phyloP scores from a whole-genome alignment of 2,797 vertebrate species.

The Onychomys leucogaster region DNA sequence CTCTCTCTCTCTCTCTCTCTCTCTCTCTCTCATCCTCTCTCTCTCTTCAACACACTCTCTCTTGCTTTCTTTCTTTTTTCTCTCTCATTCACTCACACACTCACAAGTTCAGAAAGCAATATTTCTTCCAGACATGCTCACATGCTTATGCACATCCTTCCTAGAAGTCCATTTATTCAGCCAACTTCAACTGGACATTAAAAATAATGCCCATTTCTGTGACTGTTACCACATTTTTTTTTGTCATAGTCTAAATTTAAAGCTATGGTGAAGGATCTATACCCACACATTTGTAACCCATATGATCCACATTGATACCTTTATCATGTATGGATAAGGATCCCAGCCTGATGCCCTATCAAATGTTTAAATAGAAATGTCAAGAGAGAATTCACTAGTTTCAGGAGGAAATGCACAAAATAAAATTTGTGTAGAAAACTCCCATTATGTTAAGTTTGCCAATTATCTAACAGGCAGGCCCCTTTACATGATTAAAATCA shows the following conservation, averaged over 20 bases:
- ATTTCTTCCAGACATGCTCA: neutral
- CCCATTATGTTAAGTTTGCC: neutral
- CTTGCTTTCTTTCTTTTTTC: neutral
- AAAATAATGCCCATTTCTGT: constrained; percentile 18
- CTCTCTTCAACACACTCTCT: fast-evolving
- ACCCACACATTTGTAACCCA: neutral
- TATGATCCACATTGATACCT: neutral
- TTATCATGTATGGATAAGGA: constrained; percentile 15
- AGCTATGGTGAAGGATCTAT: neutral
- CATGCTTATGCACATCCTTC: neutral
- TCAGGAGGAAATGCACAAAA: constrained; percentile 48
- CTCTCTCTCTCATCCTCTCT: neutral
- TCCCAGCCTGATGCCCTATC: neutral
- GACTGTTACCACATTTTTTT: neutral
- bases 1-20: neutral
- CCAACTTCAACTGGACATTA: constrained; percentile 42
- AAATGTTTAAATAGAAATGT: neutral
- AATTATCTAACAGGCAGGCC: neutral
- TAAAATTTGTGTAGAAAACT: constrained; percentile 33
- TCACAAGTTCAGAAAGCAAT: neutral
- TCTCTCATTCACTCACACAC: neutral
- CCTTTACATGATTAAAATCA: constrained; percentile 48
- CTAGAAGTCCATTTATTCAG: neutral
- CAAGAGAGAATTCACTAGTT: constrained; percentile 38
- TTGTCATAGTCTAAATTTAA: constrained; percentile 29